Evolutionary conservation across 1,140 invertebrate genomes (phyloP).

Genomic region (Heliothis subflexa): DNA sequence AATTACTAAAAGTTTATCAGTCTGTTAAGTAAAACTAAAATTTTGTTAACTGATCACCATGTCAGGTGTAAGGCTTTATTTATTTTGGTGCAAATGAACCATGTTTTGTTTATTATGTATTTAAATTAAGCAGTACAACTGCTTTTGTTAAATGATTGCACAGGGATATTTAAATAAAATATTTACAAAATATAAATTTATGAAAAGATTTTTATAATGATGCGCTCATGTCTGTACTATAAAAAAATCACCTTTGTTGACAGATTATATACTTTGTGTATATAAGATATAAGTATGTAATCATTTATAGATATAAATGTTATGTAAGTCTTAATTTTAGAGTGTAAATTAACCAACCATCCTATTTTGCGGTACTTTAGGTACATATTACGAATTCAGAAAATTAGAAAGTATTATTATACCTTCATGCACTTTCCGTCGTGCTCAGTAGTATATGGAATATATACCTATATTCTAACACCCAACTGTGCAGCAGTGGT

Average conservation of each 20-base stretch:
- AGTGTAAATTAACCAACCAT: background rate
- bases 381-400: too few species aligned
- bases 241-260: constrained; percentile 21
- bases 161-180: constrained; percentile 32
- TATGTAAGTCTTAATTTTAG: constrained; percentile 37
- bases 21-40: background rate
- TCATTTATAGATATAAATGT: constrained; percentile 13
- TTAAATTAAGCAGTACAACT: constrained; percentile 24
- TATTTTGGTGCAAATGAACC: constrained; percentile 29
- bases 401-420: constrained; percentile 23
- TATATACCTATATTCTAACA: background rate
- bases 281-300: constrained; percentile 37
- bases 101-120: constrained; percentile 22
- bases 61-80: background rate
- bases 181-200: constrained; percentile 25
- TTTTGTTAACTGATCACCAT: background rate
- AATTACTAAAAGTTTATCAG: background rate
- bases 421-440: constrained; percentile 9
- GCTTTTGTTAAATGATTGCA: constrained; percentile 10
- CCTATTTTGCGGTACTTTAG: background rate
- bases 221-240: constrained; percentile 34
- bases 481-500: background rate
- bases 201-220: constrained; percentile 18
- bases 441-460: background rate
- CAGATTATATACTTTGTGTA: constrained; percentile 29